Base-by-base conservation (phyloP, 1,140 invertebrate species). In the Bombus balteatus region DNA sequence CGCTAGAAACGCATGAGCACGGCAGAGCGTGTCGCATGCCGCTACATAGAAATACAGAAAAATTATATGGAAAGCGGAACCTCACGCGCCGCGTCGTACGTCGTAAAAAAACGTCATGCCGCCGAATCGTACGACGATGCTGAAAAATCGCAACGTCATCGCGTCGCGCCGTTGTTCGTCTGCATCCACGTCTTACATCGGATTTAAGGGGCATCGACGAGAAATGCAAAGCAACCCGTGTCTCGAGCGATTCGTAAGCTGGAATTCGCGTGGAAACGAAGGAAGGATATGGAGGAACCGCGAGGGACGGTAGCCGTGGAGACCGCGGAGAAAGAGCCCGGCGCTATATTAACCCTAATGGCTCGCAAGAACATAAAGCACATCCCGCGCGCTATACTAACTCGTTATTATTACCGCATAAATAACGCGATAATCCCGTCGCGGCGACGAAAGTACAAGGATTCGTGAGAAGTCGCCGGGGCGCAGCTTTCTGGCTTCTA, bases 361-460 rank as follows among this genome's bases (percentile, higher is more conserved):
- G 93, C 89, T 94, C 89, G 92, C 93, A 90, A 93, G 91, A 93
- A 94, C 94, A 95, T 95, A 95, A 95, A 95, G 94, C 94, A 94
- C 94, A 95, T 94, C 94, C 94, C 92, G 93, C 93, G 94, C 94
- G 94, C 62, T 95, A 95, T 87, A 93, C 93, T 94, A 94, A 94
- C 93, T 95, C 94, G 94, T 95, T 95, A 95, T 95, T 95, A 95
- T 95, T 94, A 92, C 93, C 92, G 93, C 92, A 95, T 95, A 95
- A 95, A 95, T 95, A 95, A 95, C 94, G 91, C 91, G 94, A 95
- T 95, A 95, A 95, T 95, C 94, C 93, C 83, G 87, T 83, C 88
- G 90, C 93, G 91, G 91, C 92, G 94, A 94, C 93, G 92, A 92
- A 93, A 92, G 91, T 84, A 88, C 87, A 85, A 80, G 82, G 80